Base-by-base conservation (phyloP, 2,888 invertebrate genomes). In the Andrena camellia region DNA sequence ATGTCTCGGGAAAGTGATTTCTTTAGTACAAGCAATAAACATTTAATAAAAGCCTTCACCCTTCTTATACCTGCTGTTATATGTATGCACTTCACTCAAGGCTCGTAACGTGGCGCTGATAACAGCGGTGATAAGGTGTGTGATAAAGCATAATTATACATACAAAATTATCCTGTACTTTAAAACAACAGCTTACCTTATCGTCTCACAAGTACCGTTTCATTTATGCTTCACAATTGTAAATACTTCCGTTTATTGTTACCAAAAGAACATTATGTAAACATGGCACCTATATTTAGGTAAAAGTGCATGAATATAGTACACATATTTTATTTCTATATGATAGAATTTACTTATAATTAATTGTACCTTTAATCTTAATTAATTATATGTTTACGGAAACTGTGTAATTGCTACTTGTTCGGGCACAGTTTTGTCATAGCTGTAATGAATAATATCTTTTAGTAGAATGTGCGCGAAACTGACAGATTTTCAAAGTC, bases 91-190 rank as follows among this genome's bases (percentile, higher is more conserved):
- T 73, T 64, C 72, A 42, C 29, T 4, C 54, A 13, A 64, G 20
- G 13, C 1, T 29, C 64, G 42, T 20, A n/a, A 73, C 29, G 35
- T 29, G 54, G 72, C 64, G 72, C 62, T 64, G 64, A 42, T 17
- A 33, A 13, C 8, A 20, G 13, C 17, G 63, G 5, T 7, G 52
- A 64, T 64, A 26, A 4, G 17, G 52, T 42, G 13, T 42, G 42
- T 42, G 42, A 42, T 42, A 42, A 42, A 42, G 17, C 5, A 42
- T 42, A 42, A 42, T 42, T 42, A 42, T 57, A 33, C 26, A 33
- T 35, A 26, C 62, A 72, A 52, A 62, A 26, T 63, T 23, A 50
- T 63, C n/a, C 10, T 23, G 17, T 13, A n/a, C n/a, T 52, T 72
- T n/a, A 52, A 33, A 52, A 2, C 20, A 62, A 54, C 54, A 33